These are phyloP conservation scores for Phylloscopus whistleri DNA, from an alignment of 2,113 vertebrate species.

Conservation along the genomic window DNA sequence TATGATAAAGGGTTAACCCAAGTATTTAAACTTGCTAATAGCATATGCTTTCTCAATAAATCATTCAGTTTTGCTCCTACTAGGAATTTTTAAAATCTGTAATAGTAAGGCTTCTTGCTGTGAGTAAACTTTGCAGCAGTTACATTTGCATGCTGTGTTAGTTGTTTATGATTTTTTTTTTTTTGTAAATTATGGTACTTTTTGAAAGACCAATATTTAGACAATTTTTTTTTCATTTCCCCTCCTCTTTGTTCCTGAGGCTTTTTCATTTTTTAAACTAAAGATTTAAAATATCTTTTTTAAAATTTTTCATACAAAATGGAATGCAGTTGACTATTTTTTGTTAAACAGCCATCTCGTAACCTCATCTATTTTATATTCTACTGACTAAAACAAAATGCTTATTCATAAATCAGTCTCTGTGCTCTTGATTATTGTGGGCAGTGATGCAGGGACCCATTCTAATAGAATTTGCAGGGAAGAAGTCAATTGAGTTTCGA, in stretches of 20 bases:
- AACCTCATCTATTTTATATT: background rate
- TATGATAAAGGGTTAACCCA: background rate
- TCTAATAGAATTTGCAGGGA: constrained; percentile 57
- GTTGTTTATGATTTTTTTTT: background rate
- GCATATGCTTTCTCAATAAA: background rate
- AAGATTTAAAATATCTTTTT: background rate
- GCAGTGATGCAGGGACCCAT: constrained; percentile 36
- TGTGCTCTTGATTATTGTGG: constrained; percentile 33
- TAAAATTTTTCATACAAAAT: background rate
- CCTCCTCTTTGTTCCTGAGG: background rate
- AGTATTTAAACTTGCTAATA: background rate
- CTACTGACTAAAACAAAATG: background rate
- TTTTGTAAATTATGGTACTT: background rate
- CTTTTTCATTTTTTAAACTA: background rate
- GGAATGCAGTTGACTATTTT: background rate
- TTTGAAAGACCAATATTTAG: background rate
- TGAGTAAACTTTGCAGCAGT: background rate
- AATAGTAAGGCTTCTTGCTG: background rate
- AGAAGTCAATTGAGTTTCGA: constrained; percentile 50
- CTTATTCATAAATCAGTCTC: constrained; percentile 3
- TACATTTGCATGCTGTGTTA: background rate
- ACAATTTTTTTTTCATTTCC: background rate
- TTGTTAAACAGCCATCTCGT: background rate
- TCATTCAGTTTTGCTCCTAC: background rate
- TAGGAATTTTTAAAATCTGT: background rate